These are phyloP conservation scores for Lethenteron reissneri DNA, from an alignment of 2,113 vertebrate genomes.

Conservation along the genomic window DNA sequence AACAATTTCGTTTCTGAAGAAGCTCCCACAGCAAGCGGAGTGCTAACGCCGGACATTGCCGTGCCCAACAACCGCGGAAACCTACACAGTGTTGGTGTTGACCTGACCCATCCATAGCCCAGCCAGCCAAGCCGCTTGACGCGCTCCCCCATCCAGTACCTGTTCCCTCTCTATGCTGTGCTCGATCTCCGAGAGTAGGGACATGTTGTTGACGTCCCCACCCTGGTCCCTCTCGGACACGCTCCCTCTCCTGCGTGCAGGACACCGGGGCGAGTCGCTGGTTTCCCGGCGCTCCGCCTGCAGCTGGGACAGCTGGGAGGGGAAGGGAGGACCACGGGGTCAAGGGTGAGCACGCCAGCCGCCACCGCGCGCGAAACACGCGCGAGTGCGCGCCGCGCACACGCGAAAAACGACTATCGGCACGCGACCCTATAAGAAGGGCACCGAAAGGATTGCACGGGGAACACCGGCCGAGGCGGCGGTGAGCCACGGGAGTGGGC, in stretches of 20 bases:
- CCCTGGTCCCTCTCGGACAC: constrained; percentile 64
- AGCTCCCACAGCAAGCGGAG: neutral
- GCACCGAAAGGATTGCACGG: constrained; percentile 12
- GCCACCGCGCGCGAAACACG: neutral
- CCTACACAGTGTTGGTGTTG: neutral
- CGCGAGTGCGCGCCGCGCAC: constrained; percentile 12
- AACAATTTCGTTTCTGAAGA: neutral
- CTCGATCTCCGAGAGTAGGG: constrained; percentile 80
- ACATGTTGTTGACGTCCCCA: constrained; percentile 46
- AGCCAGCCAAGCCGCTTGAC: neutral
- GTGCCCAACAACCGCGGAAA: neutral
- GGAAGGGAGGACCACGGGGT: constrained; percentile 8
- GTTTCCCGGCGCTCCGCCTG: constrained; percentile 41
- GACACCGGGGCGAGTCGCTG: constrained; percentile 38
- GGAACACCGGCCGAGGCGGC: neutral
- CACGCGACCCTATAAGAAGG: constrained; percentile 8
- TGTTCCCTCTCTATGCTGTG: constrained; percentile 96
- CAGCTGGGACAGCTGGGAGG: constrained; percentile 51
- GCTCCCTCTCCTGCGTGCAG: constrained; percentile 39
- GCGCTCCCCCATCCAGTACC: constrained; percentile 23
- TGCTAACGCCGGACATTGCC: neutral
- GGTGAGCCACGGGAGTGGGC: constrained; percentile 7
- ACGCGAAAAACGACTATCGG: neutral
- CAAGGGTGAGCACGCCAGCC: too few relatives aligned
- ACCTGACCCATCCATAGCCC: neutral